Base-by-base conservation (phyloP, 1,140 invertebrate genomes). In the Nephila pilipes region DNA sequence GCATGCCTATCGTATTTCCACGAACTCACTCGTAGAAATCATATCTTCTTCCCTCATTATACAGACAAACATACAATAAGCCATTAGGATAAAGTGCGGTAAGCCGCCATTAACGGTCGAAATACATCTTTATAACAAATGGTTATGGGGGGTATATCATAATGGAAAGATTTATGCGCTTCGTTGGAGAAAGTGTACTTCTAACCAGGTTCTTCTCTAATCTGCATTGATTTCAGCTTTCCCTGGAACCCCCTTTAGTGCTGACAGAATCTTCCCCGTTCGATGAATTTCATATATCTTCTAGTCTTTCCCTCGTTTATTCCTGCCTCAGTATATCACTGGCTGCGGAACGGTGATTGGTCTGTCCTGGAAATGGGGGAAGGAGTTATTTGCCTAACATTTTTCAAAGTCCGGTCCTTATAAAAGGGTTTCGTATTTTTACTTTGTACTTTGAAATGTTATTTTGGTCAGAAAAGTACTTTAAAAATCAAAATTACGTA, bases 41-140 rank as follows among this genome's bases (percentile, higher is more conserved):
- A 32, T 69, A 75, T 29, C 65, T 90, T 90, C 38, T 57, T 29
- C 46, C 6, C 90, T 85, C 90, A 92, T 85, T 92, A 85, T 85
- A 32, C 25, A 69, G 46, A 92, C 90, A 93, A 87, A 93, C 91
- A 93, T 54, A 93, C 83, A 75, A 87, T 60, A 63, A 79, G 46
- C 83, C 83, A 93, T 93, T 93, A 93, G 55, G 65, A 54, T 87
- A 87, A 93, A 87, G 85, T 93, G 91, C 69, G 91, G 91, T 93
- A 87, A 93, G 91, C 91, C 85, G 55, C 91, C 91, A 93, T 93
- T 93, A 93, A 60, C 46, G 63, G 38, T 63, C 63, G 22, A 87
- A 87, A 93, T 93, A 80, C 65, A 93, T 93, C 91, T 93, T 93
- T 85, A 93, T 93, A 93, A 93, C 91, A 80, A 93, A 93, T 93